phyloP scores from a whole-genome alignment of 2,797 vertebrate genomes.

The Rhodeus uyekii region DNA sequence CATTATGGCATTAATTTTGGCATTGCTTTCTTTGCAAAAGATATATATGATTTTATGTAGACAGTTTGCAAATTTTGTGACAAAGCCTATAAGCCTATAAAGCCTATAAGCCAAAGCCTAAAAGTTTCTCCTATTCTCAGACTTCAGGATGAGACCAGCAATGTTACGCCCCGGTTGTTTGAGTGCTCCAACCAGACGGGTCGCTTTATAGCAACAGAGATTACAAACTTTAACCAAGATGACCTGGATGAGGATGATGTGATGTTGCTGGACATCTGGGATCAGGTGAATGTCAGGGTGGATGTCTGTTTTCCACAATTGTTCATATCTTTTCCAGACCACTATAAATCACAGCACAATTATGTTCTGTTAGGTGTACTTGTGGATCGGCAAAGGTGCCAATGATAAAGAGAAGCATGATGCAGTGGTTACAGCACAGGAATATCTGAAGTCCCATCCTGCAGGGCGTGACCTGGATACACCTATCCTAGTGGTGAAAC shows the following conservation, averaged over 20 bases:
- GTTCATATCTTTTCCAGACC: neutral
- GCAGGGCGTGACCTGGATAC: slow-evolving; percentile 75
- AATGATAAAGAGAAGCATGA: slow-evolving; percentile 78
- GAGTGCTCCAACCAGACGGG: slow-evolving; percentile 88
- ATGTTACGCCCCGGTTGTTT: slow-evolving; percentile 77
- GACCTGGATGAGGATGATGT: slow-evolving; percentile 84
- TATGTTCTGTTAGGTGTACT: slow-evolving; percentile 73
- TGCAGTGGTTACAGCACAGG: slow-evolving; percentile 73
- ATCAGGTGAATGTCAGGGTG: slow-evolving; percentile 74
- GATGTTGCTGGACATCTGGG: slow-evolving; percentile 85
- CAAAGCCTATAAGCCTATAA: neutral
- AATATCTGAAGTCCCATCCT: slow-evolving; percentile 82
- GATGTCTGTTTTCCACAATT: neutral
- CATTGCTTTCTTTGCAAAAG: neutral
- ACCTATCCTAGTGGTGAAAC: slow-evolving; percentile 84
- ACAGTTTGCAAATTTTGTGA: neutral
- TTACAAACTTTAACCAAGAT: slow-evolving; percentile 82
- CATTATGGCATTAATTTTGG: neutral
- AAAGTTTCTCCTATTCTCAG: slow-evolving; percentile 61
- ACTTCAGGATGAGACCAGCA: slow-evolving; percentile 76
- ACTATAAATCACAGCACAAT: neutral
- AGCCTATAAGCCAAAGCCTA: neutral
- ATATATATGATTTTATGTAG: neutral
- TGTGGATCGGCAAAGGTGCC: slow-evolving; percentile 83
- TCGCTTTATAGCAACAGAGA: slow-evolving; percentile 81